These are phyloP conservation scores for Isotomurus palustris DNA, from an alignment of 2,888 invertebrate genomes.

Conservation along the genomic window DNA sequence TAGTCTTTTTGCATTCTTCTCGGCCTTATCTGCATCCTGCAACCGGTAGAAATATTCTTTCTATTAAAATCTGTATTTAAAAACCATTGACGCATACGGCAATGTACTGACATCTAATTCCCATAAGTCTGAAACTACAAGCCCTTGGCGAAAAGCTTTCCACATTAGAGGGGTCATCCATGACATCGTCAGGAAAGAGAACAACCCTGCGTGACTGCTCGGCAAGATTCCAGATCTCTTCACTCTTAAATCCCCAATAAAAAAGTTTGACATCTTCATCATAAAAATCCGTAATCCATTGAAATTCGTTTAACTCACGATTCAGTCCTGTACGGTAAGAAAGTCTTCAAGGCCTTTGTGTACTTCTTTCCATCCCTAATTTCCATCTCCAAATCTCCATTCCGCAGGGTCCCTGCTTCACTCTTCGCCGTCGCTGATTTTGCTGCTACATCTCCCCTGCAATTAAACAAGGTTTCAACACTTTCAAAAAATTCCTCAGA, in stretches of 20 bases:
- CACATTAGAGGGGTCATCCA: slow-evolving; percentile 52
- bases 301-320: background rate
- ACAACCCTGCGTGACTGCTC: slow-evolving; percentile 48
- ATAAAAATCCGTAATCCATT: background rate
- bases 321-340: slow-evolving; percentile 28
- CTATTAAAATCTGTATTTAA: background rate
- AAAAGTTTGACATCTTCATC: slow-evolving; percentile 4
- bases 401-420: too few relatives aligned
- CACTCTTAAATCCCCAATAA: slow-evolving; percentile 1
- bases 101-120: slow-evolving; percentile 44
- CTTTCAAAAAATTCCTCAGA: too few relatives aligned
- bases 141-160: slow-evolving; percentile 49
- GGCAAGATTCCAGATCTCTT: slow-evolving; percentile 38
- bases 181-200: slow-evolving; percentile 50
- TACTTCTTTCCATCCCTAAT: slow-evolving; percentile 20
- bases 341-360: slow-evolving; percentile 31
- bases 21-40: slow-evolving; percentile 48
- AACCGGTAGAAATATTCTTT: slow-evolving; percentile 17
- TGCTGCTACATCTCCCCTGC: too few relatives aligned
- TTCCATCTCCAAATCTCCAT: slow-evolving; percentile 3
- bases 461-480: too few relatives aligned
- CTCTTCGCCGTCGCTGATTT: too few relatives aligned
- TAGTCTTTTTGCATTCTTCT: slow-evolving; percentile 47
- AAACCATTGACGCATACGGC: too few relatives aligned
- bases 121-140: slow-evolving; percentile 48